Base-by-base conservation (phyloP, 2,888 invertebrate species). In the Drosophila affinis region DNA sequence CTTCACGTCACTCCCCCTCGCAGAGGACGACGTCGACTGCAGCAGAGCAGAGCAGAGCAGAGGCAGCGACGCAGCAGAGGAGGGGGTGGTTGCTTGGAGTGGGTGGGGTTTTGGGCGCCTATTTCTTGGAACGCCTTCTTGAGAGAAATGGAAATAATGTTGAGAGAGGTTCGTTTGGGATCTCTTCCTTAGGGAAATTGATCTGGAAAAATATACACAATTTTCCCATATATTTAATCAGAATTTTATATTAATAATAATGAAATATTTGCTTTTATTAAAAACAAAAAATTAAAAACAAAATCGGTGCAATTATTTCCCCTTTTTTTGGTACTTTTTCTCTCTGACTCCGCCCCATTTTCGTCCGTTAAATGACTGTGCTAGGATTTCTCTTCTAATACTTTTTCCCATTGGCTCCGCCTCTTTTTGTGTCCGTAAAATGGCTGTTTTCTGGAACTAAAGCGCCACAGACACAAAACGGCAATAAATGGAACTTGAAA, bases 21-120 rank as follows among this genome's bases (percentile, higher is more conserved):
- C 44, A 46, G 48, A 49, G 48, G 56, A 48, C 54, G 56, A 48
- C 54, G 72, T 71, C 61, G 57, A 59, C 75, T 51, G 67, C 58
- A 32, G 46, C 69, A 45, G 56, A 47, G 48, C 57, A 29, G 56
- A 47, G 48, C 57, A 29, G 29, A 29, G 29, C 29, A 29, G 29
- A 7, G 7, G 29, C 29, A 55, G 62, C 34, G 72, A 18, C 49
- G 51, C 17, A 34, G 46, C 51, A 18, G 32, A 24, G 21, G 45
- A 9, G 29, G 52, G 52, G 57, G 12, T 9, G 57, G 21, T 9
- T 48, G 39, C n/a, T 27, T 24, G 27, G 55, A 29, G 34, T 48
- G 48, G 49, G 39, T 39, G 48, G 39, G 27, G 39, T 29, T 56
- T 32, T 48, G 62, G 17, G 62, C n/a, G 27, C 44, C n/a, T 3